Conservation (phyloP, 2,113 vertebrate species). For the Microcebus ravelobensis region DNA sequence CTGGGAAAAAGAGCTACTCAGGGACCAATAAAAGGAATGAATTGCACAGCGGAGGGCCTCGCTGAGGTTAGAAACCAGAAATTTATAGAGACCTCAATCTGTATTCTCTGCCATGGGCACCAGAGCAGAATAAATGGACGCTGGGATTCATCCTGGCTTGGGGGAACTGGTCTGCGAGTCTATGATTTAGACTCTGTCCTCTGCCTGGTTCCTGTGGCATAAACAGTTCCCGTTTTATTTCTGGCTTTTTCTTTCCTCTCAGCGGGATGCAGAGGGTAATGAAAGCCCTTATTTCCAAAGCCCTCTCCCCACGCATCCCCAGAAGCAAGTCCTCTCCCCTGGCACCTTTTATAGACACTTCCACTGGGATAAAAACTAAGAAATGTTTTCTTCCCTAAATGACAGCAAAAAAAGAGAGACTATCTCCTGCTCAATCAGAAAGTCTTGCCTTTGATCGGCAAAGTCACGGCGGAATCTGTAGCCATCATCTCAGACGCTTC, state of each 20-base stretch:
- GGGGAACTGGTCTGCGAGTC: neutral
- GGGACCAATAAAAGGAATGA: slow-evolving; percentile 19
- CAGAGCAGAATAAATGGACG: neutral
- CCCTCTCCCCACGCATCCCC: neutral
- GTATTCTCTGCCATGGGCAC: neutral
- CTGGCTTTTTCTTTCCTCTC: neutral
- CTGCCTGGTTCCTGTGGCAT: neutral
- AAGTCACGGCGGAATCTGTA: slow-evolving; percentile 9
- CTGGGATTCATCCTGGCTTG: neutral
- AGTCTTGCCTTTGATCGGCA: neutral
- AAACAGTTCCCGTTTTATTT: slow-evolving; percentile 50
- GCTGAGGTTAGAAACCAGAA: slow-evolving; percentile 8
- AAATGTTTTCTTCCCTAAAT: slow-evolving; percentile 12
- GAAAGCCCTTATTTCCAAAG: slow-evolving; percentile 44
- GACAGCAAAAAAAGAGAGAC: neutral
- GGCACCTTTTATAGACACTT: neutral
- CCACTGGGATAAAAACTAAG: neutral
- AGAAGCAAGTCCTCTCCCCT: neutral
- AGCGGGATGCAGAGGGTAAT: neutral
- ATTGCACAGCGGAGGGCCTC: neutral
- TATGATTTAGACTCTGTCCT: slow-evolving; percentile 33
- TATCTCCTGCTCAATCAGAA: neutral
- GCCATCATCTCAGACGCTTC: neutral
- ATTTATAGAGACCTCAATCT: slow-evolving; percentile 27
- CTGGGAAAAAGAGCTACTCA: neutral